Percentiles rank a stretch among this genome's conserved stretches.
phyloP scores from a whole-genome alignment of 2,113 vertebrate genomes.

The Serilophus lunatus region DNA sequence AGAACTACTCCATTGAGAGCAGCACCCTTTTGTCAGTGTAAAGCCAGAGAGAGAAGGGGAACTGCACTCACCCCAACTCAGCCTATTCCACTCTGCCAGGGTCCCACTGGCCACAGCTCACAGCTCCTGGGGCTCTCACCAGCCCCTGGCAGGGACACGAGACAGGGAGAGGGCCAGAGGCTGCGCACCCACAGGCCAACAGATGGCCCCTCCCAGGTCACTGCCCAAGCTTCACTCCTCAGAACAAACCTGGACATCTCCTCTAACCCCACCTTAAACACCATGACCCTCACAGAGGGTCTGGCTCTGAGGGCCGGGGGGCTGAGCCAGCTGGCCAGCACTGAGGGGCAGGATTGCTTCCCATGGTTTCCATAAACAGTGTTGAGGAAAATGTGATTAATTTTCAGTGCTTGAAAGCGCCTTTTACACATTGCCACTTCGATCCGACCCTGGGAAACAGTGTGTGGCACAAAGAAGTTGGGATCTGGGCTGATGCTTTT shows the following conservation, averaged over 20 bases:
- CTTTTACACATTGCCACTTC: background rate
- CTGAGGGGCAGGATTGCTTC: background rate
- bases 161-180: background rate
- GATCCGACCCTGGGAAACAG: slow-evolving; percentile 46
- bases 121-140: background rate
- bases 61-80: background rate
- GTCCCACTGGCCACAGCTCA: background rate
- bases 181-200: background rate
- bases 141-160: background rate
- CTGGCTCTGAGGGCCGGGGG: fast-evolving
- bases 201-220: background rate
- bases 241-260: background rate
- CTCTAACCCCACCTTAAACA: background rate
- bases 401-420: slow-evolving; percentile 3
- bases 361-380: background rate
- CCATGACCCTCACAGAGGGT: fast-evolving
- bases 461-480: slow-evolving; percentile 8
- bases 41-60: background rate
- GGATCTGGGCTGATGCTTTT: slow-evolving; percentile 40
- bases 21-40: fast-evolving
- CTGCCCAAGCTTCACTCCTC: background rate
- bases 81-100: background rate
- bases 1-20: background rate
- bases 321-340: background rate
- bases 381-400: slow-evolving; percentile 31